Base-by-base conservation (phyloP, 53 echinoderm and acorn worm species). In the Astropecten irregularis region DNA sequence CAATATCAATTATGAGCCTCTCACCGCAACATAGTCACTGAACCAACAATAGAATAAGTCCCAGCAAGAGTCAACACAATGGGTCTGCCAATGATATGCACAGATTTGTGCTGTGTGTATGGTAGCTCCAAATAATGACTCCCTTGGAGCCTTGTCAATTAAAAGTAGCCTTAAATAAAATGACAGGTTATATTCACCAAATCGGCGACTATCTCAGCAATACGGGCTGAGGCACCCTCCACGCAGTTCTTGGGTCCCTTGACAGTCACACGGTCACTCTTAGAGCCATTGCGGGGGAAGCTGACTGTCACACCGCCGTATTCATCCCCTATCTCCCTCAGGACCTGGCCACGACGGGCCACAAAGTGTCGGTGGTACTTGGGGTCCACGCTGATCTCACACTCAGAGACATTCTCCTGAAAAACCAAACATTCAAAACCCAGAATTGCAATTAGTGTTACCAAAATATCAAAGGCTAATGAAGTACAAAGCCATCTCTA, bases 351-450 rank as follows among this genome's bases (percentile, higher is more conserved):
- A 3, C 96, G 83, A 27, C 96, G 83, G 10, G 96, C 96, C 35
- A 96, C 96, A 58, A 96, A 96, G 85, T 96, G 94, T 31, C 96
- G 94, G 48, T 96, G 96, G 71, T 70, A 96, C 56, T 96, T 96
- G 51, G 94, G 91, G 54, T 96, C 91, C 30, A 96, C 96, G 1
- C 76, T 84, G 28, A 96, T 96, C 87, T 96, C 94, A 31, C 76
- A 69, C 68, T 96, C 96, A 6, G 85, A 58, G 34, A 96, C 86
- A 68, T 88, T 96, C 58, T 96, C 96, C 96, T 96, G 89, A 2
- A 32, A 42, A 6, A 6, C 42, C 6, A 42, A 6, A 42, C 42
- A 42, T 8, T 8, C 42, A 42, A 42, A 6, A 42, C 42, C 42
- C 42, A 42, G 42, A 42, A 42, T 6, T 6, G 42, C 42, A 42